Evolutionary conservation across 2,113 vertebrate species (phyloP).

Genomic region (Mustela nigripes): DNA sequence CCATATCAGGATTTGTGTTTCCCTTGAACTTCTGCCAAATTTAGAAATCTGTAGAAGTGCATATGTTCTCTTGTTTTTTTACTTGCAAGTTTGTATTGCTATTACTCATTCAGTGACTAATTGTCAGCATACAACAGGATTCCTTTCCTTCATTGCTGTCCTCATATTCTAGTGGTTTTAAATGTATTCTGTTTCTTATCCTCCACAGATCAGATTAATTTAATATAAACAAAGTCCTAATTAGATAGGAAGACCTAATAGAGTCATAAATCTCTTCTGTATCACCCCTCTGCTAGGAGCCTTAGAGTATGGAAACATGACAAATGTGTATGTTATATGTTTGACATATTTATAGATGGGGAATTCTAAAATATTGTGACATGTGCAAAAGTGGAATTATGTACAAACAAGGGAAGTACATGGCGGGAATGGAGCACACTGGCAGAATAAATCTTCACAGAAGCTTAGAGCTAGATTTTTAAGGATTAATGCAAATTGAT

Average conservation of each 20-base stretch:
- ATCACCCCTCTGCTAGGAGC: not conserved
- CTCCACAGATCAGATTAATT: not conserved
- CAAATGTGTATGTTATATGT: not conserved
- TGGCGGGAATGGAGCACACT: not conserved
- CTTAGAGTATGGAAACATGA: not conserved
- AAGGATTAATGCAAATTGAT: not conserved
- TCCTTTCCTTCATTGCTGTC: not conserved
- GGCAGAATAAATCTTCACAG: not conserved
- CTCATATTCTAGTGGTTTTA: not conserved
- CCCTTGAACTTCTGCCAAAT: not conserved
- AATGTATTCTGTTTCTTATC: slow-evolving; percentile 22
- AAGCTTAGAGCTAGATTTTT: not conserved
- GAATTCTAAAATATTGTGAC: slow-evolving; percentile 32
- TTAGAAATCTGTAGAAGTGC: not conserved
- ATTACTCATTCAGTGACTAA: not conserved
- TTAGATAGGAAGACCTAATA: not conserved
- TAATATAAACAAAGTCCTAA: slow-evolving; percentile 59
- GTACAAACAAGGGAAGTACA: not conserved
- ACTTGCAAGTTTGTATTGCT: not conserved
- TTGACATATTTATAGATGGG: slow-evolving; percentile 34
- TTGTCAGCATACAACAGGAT: not conserved
- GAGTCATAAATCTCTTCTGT: not conserved
- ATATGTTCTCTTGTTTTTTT: not conserved
- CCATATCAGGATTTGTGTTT: not conserved
- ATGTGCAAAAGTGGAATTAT: not conserved